Evolutionary conservation across 2,888 invertebrate species (phyloP).

Genomic region (Xanthorhoe spadicearia): DNA sequence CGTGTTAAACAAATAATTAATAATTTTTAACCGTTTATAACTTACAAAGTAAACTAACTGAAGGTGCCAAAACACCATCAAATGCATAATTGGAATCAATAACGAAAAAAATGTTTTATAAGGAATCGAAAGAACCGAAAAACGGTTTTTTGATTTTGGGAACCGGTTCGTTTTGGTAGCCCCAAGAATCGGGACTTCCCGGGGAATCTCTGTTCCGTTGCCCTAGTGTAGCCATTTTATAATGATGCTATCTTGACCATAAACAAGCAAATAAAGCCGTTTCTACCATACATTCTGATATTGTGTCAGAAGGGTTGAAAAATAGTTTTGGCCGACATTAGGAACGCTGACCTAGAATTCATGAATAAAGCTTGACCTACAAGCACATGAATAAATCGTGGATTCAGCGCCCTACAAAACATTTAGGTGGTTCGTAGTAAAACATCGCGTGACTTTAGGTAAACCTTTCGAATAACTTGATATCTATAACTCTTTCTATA

Average conservation of each 20-base stretch:
- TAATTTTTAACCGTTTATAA: too few relatives aligned
- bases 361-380: constrained; percentile 42
- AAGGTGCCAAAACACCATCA: too few relatives aligned
- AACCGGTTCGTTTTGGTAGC: too few relatives aligned
- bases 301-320: constrained; percentile 8
- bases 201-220: too few relatives aligned
- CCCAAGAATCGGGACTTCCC: too few relatives aligned
- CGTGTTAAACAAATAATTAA: too few relatives aligned
- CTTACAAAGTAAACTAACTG: too few relatives aligned
- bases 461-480: constrained; percentile 6
- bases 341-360: constrained; percentile 48
- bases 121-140: too few relatives aligned
- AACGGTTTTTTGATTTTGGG: too few relatives aligned
- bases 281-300: constrained; percentile 3
- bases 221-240: neutral
- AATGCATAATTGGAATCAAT: too few relatives aligned
- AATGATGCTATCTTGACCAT: neutral
- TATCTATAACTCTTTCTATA: neutral
- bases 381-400: constrained; percentile 34
- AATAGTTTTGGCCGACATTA: constrained; percentile 23
- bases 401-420: constrained; percentile 49
- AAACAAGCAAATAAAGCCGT: neutral
- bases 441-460: constrained; percentile 11
- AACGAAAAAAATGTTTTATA: too few relatives aligned
- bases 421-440: constrained; percentile 2